Conservation (phyloP, 1,140 invertebrate genomes). For the Lysiphlebus fabarum region DNA sequence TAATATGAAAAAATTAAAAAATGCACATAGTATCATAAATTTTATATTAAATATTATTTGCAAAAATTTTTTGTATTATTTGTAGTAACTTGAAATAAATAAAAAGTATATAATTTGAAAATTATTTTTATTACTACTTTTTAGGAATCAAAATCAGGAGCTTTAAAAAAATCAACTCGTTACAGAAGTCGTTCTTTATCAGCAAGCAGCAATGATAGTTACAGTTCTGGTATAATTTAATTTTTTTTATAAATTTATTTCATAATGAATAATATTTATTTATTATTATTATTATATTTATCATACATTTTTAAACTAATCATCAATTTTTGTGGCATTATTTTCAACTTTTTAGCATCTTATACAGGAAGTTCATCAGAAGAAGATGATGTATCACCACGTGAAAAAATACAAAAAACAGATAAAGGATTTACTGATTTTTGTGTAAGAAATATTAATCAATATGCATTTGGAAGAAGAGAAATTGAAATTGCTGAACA, state of each 20-base stretch:
- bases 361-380: conserved; percentile 87
- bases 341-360: conserved; percentile 60
- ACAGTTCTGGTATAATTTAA: conserved; percentile 73
- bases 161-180: conserved; percentile 78
- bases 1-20: too few relatives aligned
- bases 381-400: conserved; percentile 79
- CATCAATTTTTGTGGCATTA: conserved; percentile 21
- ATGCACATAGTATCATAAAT: background rate
- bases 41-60: background rate
- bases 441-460: conserved; percentile 87
- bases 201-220: conserved; percentile 90
- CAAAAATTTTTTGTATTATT: too few relatives aligned
- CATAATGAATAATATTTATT: conserved; percentile 18
- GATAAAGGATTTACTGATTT: conserved; percentile 80
- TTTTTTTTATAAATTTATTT: conserved; percentile 2
- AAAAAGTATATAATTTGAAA: too few relatives aligned
- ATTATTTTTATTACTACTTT: conserved; percentile 32
- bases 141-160: conserved; percentile 68
- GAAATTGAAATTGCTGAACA: conserved; percentile 99
- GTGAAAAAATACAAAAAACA: conserved; percentile 82
- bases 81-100: too few relatives aligned
- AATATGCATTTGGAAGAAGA: conserved; percentile 87
- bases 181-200: conserved; percentile 85
- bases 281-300: too few relatives aligned
- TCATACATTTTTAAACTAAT: conserved; percentile 34